phyloP scores from a whole-genome alignment of 1,140 invertebrate species.

The Meloidogyne exigua region DNA sequence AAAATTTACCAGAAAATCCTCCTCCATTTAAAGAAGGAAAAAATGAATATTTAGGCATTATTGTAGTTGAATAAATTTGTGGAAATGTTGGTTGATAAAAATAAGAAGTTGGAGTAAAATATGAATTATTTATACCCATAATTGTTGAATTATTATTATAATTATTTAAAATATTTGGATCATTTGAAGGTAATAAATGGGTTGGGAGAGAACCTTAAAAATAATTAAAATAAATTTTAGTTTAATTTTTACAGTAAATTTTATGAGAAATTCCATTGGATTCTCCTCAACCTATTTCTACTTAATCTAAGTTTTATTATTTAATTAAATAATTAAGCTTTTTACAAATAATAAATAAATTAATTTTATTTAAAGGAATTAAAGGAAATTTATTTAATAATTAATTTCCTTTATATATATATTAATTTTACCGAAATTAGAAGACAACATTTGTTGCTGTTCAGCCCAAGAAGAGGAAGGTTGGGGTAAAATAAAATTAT shows the following conservation, averaged over 20 bases:
- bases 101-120: neutral
- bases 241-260: too few species aligned
- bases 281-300: too few species aligned
- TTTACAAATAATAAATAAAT: too few species aligned
- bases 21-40: neutral
- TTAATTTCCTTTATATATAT: too few species aligned
- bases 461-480: neutral
- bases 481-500: neutral
- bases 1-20: conserved; percentile 1
- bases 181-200: neutral
- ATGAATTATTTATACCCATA: neutral
- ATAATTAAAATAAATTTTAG: neutral
- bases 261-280: too few species aligned
- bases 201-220: neutral
- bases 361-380: too few species aligned
- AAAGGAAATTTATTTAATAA: too few species aligned
- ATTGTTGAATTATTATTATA: neutral
- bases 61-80: neutral
- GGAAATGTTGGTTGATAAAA: neutral
- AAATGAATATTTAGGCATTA: neutral
- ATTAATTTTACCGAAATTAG: neutral
- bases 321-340: too few species aligned
- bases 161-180: neutral
- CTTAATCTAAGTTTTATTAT: too few species aligned
- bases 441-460: neutral